phyloP scores from a whole-genome alignment of 37 sponge, comb jelly and placozoan species.

The Ianthella basta region DNA sequence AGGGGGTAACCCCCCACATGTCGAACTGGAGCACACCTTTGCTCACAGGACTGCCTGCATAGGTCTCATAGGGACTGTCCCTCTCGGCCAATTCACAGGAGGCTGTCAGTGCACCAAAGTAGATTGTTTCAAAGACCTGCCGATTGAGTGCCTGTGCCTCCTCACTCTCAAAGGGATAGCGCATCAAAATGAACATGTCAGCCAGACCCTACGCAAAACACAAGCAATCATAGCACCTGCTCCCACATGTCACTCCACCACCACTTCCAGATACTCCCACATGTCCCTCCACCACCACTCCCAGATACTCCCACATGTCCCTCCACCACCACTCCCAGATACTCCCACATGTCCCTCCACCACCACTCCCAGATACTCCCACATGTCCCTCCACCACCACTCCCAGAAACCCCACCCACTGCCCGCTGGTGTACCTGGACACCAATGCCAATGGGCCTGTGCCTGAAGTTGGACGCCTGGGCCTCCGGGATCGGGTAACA shows the following conservation, averaged over 20 bases:
- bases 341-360: neutral
- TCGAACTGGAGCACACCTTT: conserved; percentile 92
- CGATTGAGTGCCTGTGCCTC: conserved; percentile 87
- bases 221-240: neutral
- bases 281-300: too few species aligned
- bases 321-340: neutral
- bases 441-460: conserved; percentile 98
- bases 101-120: conserved; percentile 90
- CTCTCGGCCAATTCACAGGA: conserved; percentile 90
- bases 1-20: conserved; percentile 95
- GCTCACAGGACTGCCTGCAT: conserved; percentile 87
- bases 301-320: neutral
- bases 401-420: neutral
- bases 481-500: conserved; percentile 96
- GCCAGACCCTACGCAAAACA: conserved; percentile 87
- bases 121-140: conserved; percentile 97
- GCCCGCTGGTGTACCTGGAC: conserved; percentile 65
- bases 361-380: neutral
- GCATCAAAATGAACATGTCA: conserved; percentile 96
- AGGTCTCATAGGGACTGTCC: conserved; percentile 93
- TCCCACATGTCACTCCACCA: neutral
- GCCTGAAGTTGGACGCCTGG: conserved; percentile 86
- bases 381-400: neutral
- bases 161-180: conserved; percentile 92
- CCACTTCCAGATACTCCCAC: neutral